These are phyloP conservation scores for Moxostoma hubbsi DNA, from an alignment of 2,797 vertebrate species.

Conservation along the genomic window DNA sequence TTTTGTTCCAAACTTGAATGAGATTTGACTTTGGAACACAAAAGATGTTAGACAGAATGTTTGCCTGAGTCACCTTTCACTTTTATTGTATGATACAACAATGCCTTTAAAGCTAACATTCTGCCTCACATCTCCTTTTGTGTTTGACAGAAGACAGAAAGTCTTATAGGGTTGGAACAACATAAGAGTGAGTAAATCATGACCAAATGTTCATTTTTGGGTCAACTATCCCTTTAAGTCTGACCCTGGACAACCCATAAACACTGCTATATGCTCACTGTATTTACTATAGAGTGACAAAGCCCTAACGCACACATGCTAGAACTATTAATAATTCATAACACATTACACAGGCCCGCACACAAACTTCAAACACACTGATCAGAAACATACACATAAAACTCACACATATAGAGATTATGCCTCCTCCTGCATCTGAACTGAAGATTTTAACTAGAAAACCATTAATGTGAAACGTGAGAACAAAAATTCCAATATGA, in stretches of 20 bases:
- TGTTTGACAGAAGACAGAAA: too few species aligned
- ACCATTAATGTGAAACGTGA: slow-evolving; percentile 19
- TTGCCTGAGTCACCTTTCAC: too few species aligned
- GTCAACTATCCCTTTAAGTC: too few species aligned
- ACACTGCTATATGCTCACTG: background rate
- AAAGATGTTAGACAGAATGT: too few species aligned
- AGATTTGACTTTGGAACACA: too few species aligned
- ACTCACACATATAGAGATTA: slow-evolving; percentile 35
- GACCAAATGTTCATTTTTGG: too few species aligned
- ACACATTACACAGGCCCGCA: slow-evolving; percentile 35
- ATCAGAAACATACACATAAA: slow-evolving; percentile 51
- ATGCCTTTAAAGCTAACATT: too few species aligned
- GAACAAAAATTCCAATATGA: slow-evolving; percentile 30
- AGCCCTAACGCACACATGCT: slow-evolving; percentile 23
- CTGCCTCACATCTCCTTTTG: too few species aligned
- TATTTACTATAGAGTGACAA: slow-evolving; percentile 17
- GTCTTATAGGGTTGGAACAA: too few species aligned
- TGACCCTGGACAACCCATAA: background rate
- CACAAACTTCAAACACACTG: slow-evolving; percentile 29
- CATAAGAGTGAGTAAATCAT: too few species aligned
- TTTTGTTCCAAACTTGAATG: too few species aligned
- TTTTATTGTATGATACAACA: too few species aligned
- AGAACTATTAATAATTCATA: slow-evolving; percentile 34
- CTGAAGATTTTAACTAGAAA: slow-evolving; percentile 43
- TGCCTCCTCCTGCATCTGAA: slow-evolving; percentile 58